Base-by-base conservation (phyloP, 2,113 vertebrate genomes). In the Hirundichthys speculiger region DNA sequence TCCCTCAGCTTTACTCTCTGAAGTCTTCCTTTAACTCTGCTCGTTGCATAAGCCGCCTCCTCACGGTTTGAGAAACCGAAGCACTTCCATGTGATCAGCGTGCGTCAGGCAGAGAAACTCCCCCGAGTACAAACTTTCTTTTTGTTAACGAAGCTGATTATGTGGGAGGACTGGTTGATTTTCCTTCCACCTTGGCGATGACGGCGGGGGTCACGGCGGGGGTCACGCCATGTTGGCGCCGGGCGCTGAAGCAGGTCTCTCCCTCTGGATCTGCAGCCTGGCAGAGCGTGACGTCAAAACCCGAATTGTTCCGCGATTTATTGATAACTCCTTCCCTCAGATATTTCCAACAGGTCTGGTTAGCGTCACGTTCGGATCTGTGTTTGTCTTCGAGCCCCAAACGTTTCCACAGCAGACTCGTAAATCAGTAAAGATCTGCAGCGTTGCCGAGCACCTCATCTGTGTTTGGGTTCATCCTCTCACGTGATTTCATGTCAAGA, bases 111-210 rank as follows among this genome's bases (percentile, higher is more conserved):
- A 43, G 42, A 42, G 52, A 63, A 69, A 46, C n/a, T 1, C 10
- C 42, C 45, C 51, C 49, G 45, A 64, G 55, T 19, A 79, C 62
- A 72, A 50, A 1, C 39, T 68, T 55, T 58, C 65, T 86, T 85
- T 85, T 85, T 85, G 77, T 80, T 71, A 64, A 57, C 27, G 45
- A 78, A 83, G 73, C 71, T 69, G 77, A 80, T 85, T 80, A 72
- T 54, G 56, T 47, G 13, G 56, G 20, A 48, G 25, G 56, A 46
- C 73, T 68, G 58, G 45, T 68, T 5, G 42, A 58, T 27, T 49
- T 72, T 55, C 54, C 14, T 49, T 58, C 52, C 14, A 19, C 59
- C 67, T 62, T 62, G 38, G 20, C 56, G 25, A 52, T 49, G 46
- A 15, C 22, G 41, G 48, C 34, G 20, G 56, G n/a, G n/a, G n/a